Percentiles rank a stretch among this genome's conserved stretches.
Conservation (phyloP, 1,140 invertebrate genomes). For the Berghia stephanieae region DNA sequence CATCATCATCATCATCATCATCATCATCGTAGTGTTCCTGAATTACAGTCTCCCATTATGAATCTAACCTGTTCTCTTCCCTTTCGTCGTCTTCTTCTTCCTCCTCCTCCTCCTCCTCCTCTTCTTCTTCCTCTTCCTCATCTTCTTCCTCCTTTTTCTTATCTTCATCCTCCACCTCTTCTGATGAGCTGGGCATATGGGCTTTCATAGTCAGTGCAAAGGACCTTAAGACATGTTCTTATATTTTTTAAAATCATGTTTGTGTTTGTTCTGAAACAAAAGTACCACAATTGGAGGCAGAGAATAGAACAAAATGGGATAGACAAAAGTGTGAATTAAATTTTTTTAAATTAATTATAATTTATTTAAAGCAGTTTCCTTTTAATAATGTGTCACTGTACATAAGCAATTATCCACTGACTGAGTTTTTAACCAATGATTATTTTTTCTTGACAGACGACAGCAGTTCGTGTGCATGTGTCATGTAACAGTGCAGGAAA, state of each 20-base stretch:
- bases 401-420: background rate
- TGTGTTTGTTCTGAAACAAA: background rate
- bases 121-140: background rate
- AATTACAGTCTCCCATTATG: background rate
- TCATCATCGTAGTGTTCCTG: background rate
- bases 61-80: background rate
- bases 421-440: background rate
- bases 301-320: background rate
- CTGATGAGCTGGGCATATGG: background rate
- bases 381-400: background rate
- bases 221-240: too few relatives aligned
- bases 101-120: background rate
- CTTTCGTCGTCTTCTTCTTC: background rate
- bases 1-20: background rate
- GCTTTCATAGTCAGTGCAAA: background rate
- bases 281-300: background rate
- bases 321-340: background rate
- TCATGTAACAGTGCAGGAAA: slow-evolving; percentile 65
- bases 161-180: background rate
- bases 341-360: background rate
- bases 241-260: too few relatives aligned
- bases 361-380: background rate
- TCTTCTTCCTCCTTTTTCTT: background rate
- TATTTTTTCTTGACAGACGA: slow-evolving; percentile 46
- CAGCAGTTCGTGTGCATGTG: slow-evolving; percentile 71